Conservation (phyloP, 2,888 invertebrate species). For the Dioctria linearis region DNA sequence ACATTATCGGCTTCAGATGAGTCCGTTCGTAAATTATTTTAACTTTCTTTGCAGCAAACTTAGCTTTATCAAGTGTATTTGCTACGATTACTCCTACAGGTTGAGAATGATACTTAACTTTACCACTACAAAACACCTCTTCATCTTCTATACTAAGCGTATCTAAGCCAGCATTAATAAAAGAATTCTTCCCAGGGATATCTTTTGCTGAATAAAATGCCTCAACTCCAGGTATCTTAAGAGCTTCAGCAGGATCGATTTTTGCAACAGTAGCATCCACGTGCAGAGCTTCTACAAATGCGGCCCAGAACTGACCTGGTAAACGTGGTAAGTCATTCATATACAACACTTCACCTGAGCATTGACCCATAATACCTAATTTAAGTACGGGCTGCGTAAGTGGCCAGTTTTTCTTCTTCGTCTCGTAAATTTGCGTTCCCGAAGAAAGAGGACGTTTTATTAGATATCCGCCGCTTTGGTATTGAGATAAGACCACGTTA, state of each 20-base stretch:
- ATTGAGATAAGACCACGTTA: conserved; percentile 71
- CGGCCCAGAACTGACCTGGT: conserved; percentile 72
- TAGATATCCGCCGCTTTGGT: conserved; percentile 74
- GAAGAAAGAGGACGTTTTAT: conserved; percentile 76
- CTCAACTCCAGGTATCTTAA: conserved; percentile 75
- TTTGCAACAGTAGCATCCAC: conserved; percentile 67
- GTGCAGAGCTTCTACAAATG: conserved; percentile 54
- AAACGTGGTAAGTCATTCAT: conserved; percentile 74
- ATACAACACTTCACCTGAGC: conserved; percentile 73
- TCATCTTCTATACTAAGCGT: conserved; percentile 64
- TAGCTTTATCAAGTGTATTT: conserved; percentile 74
- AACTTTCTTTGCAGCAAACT: conserved; percentile 74
- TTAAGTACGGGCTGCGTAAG: conserved; percentile 80
- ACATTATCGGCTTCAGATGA: conserved; percentile 63
- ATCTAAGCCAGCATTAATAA: conserved; percentile 62
- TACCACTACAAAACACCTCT: conserved; percentile 66
- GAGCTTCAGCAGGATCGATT: conserved; percentile 74
- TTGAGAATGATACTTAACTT: conserved; percentile 75
- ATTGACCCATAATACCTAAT: conserved; percentile 76
- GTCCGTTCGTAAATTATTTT: conserved; percentile 70
- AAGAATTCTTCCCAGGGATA: conserved; percentile 77
- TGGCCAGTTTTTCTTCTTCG: conserved; percentile 79
- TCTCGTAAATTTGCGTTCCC: conserved; percentile 78
- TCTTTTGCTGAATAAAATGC: conserved; percentile 75
- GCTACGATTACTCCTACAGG: conserved; percentile 79